Conservation (phyloP, 2,797 vertebrate species). For the Mastacembelus armatus region DNA sequence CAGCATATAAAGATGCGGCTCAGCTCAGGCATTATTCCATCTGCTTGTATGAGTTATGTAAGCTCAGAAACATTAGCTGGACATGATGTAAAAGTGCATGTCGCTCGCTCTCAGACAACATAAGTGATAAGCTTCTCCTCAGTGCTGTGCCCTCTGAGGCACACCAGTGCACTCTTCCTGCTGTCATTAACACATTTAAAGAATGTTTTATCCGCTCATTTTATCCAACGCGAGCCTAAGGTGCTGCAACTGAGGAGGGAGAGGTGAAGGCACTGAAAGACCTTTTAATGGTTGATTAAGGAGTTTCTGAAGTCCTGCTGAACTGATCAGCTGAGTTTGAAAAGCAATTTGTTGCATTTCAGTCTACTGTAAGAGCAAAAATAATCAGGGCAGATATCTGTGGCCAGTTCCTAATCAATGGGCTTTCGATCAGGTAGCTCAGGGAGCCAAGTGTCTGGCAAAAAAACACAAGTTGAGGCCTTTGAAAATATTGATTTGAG, state of each 20-base stretch:
- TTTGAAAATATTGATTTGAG: neutral
- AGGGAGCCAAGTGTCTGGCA: no score
- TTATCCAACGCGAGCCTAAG: neutral
- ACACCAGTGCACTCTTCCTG: slow-evolving; percentile 22
- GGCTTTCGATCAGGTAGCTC: neutral
- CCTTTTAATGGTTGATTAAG: no score
- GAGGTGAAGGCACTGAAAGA: no score
- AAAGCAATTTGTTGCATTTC: neutral
- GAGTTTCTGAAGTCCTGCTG: no score
- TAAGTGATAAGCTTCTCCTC: neutral
- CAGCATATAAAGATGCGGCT: no score
- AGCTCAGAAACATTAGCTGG: neutral
- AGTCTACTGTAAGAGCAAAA: neutral
- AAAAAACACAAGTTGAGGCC: neutral
- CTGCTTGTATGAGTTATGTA: neutral
- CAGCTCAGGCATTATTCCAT: neutral
- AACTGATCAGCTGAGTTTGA: no score
- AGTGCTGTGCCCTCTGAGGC: slow-evolving; percentile 5
- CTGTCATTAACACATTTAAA: slow-evolving; percentile 32
- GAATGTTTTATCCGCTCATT: slow-evolving; percentile 11
- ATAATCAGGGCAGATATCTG: neutral
- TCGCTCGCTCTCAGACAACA: neutral
- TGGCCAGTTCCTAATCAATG: slow-evolving; percentile 5
- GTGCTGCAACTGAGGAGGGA: neutral
- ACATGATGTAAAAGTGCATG: neutral